These are phyloP conservation scores for Agraylea sexmaculata DNA, from an alignment of 1,140 invertebrate genomes.

Conservation along the genomic window DNA sequence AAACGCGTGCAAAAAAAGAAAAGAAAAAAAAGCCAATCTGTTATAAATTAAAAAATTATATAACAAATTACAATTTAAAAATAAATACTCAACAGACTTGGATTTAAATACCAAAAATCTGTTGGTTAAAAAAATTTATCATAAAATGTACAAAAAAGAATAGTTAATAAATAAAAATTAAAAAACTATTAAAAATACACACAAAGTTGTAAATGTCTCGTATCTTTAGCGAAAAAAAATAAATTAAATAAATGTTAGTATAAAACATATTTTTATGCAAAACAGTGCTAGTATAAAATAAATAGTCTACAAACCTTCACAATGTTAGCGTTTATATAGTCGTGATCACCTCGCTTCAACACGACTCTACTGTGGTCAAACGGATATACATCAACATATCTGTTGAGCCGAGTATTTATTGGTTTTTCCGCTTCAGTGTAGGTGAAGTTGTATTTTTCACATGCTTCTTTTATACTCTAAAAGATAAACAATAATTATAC, in stretches of 20 bases:
- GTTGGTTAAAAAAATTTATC: not conserved
- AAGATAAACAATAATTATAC: conserved; percentile 21
- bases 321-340: conserved; percentile 93
- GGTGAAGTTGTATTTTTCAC: conserved; percentile 46
- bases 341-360: conserved; percentile 55
- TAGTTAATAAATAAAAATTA: not conserved
- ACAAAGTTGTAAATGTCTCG: not conserved
- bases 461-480: conserved; percentile 40
- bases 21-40: not conserved
- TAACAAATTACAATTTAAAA: not conserved
- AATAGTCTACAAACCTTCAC: conserved; percentile 49
- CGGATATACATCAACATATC: conserved; percentile 91
- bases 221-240: not conserved
- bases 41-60: not conserved
- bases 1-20: not conserved
- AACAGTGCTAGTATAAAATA: not conserved
- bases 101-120: not conserved
- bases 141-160: not conserved
- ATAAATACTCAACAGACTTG: not conserved
- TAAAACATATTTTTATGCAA: not conserved
- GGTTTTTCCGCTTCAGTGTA: conserved; percentile 65
- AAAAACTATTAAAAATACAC: not conserved
- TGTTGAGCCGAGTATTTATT: conserved; percentile 70
- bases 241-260: not conserved
- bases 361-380: conserved; percentile 87